Percentiles rank a stretch among this genome's conserved stretches.
Conservation (phyloP, 1,140 invertebrate species). For the Parasteatoda tepidariorum region DNA sequence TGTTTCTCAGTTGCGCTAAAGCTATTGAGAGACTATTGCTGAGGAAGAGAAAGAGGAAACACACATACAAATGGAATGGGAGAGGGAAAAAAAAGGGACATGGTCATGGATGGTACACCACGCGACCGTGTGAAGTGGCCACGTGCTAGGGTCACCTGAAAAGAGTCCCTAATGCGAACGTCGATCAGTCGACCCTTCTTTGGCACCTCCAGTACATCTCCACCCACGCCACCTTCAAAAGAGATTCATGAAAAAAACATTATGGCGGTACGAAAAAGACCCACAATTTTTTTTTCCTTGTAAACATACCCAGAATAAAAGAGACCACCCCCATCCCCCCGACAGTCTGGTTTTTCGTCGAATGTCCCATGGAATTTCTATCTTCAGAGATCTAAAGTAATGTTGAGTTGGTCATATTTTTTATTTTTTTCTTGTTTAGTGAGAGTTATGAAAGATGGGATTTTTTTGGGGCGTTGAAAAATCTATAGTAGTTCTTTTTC, state of each 20-base stretch:
- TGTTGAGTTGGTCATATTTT: slow-evolving; percentile 45
- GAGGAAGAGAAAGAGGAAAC: not conserved
- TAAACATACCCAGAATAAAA: not conserved
- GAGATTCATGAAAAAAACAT: not conserved
- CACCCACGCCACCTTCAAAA: slow-evolving; percentile 4
- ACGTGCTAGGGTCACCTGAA: slow-evolving; percentile 58
- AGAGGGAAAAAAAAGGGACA: not conserved
- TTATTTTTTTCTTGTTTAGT: not conserved
- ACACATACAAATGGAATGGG: not conserved
- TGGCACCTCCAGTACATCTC: not conserved
- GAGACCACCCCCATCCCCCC: not conserved
- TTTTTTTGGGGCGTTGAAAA: not conserved
- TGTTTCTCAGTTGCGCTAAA: slow-evolving; percentile 14
- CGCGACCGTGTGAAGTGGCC: slow-evolving; percentile 53
- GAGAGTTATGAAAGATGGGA: not conserved
- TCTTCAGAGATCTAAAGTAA: slow-evolving; percentile 18
- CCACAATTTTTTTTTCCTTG: not conserved
- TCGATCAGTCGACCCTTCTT: slow-evolving; percentile 54
- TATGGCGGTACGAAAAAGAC: not conserved
- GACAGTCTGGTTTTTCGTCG: not conserved
- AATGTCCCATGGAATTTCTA: not conserved
- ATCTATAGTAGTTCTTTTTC: too few species aligned
- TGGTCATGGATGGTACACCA: not conserved
- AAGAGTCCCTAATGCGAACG: slow-evolving; percentile 60
- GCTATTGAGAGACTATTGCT: not conserved